Percentiles rank a stretch among this genome's conserved stretches.
Conservation (phyloP, 2,113 vertebrate species). For the Phoenicopterus ruber region DNA sequence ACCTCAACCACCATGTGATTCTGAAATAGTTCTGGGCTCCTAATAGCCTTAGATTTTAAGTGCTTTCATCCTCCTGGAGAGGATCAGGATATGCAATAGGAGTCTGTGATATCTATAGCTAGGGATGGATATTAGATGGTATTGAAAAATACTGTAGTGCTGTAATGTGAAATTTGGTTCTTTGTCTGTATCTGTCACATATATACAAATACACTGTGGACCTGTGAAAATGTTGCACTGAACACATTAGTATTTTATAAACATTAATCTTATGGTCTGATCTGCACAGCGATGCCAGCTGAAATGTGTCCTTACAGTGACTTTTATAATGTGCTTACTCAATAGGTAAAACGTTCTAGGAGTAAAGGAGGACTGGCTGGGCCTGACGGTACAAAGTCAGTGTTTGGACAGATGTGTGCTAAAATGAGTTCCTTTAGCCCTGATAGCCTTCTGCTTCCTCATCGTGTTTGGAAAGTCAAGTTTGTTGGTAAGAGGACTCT, state of each 20-base stretch:
- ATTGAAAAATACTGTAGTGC: not conserved
- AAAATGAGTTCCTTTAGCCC: constrained; percentile 98
- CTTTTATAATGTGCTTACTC: not conserved
- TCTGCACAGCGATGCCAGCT: not conserved
- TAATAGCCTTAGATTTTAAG: not conserved
- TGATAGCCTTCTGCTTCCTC: constrained; percentile 94
- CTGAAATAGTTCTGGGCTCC: not conserved
- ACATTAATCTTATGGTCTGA: not conserved
- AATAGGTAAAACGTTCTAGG: constrained; percentile 95
- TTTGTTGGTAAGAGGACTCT: constrained; percentile 86
- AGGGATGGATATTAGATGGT: not conserved
- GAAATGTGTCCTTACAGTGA: not conserved
- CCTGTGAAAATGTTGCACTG: not conserved
- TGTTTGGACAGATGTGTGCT: constrained; percentile 98
- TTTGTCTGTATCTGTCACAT: not conserved
- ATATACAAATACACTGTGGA: not conserved
- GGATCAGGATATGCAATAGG: not conserved
- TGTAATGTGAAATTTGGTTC: not conserved
- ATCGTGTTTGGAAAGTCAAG: constrained; percentile 99
- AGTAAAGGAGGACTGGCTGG: constrained; percentile 97
- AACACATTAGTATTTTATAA: not conserved
- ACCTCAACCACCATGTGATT: not conserved
- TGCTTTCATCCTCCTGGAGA: not conserved
- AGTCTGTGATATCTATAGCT: not conserved
- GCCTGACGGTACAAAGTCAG: constrained; percentile 96